These are phyloP conservation scores for Trinorchestia longiramus DNA, from an alignment of 1,140 invertebrate genomes.

Conservation along the genomic window DNA sequence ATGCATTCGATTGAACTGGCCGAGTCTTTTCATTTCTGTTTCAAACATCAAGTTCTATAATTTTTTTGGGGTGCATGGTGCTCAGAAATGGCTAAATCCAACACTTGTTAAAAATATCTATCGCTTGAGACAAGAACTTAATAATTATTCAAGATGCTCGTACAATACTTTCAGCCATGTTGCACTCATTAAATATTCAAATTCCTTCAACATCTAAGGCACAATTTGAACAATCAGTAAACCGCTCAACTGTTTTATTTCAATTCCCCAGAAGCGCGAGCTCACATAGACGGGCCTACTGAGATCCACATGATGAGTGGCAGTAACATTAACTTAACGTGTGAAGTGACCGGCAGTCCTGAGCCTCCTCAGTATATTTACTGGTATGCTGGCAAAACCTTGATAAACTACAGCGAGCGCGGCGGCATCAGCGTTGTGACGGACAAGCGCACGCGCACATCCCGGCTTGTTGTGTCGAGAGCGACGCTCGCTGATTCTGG, in stretches of 20 bases:
- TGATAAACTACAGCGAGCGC: conserved; percentile 82
- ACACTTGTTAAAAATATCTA: too few species aligned
- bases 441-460: conserved; percentile 85
- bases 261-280: conserved; percentile 67
- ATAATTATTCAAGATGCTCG: too few species aligned
- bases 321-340: conserved; percentile 77
- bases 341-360: conserved; percentile 70
- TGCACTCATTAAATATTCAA: too few species aligned
- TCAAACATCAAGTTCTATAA: too few species aligned
- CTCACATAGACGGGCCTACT: conserved; percentile 66
- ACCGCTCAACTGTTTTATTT: neutral
- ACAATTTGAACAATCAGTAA: too few species aligned
- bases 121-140: too few species aligned
- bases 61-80: too few species aligned
- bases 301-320: conserved; percentile 89
- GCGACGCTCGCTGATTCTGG: conserved; percentile 87
- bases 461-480: conserved; percentile 88
- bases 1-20: too few species aligned
- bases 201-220: too few species aligned
- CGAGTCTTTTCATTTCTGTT: too few species aligned
- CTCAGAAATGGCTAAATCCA: too few species aligned
- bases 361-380: conserved; percentile 91
- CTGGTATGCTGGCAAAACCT: conserved; percentile 87
- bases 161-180: too few species aligned
- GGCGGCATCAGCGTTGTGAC: conserved; percentile 88